Base-by-base conservation (phyloP, 2,888 invertebrate genomes). In the Cyaniris semiargus region DNA sequence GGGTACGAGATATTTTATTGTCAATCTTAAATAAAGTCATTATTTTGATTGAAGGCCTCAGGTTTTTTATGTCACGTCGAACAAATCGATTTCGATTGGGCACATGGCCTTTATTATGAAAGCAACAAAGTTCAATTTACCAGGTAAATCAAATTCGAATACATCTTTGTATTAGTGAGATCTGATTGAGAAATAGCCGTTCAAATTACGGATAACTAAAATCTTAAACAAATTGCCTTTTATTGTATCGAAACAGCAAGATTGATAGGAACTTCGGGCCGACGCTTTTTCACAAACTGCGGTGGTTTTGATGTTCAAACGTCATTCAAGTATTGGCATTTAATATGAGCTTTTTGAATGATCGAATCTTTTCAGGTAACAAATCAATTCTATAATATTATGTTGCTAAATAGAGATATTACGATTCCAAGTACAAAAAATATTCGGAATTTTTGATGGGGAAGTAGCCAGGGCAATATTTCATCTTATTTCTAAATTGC, bases 1-100 rank as follows among this genome's bases (percentile, higher is more conserved):
- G 86, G 81, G 81, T 83, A 82, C 83, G 88, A 90, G 83, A 93
- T 94, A 93, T 93, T 88, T 94, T 92, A 93, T 89, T 92, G 93
- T 94, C 93, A 94, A 90, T 88, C 87, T 92, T 89, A 93, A 94
- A 94, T 94, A 93, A 92, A 94, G 93, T 91, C 93, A 92, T 94
- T 93, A 94, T 93, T 91, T 92, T 93, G 93, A 94, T 94, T 90
- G 93, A 94, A 85, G 85, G 90, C 82, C 82, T 79, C 83, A 84
- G 82, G 84, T 85, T 85, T 85, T 86, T 86, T 88, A 88, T 86
- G 87, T 88, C 85, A 83, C 84, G 83, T 84, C 83, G 77, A 81
- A 80, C 90, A 89, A 90, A 93, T 93, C 91, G 91, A 91, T 91
- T 90, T 88, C 86, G 71, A 48, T 71, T n/a, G 85, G 84, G 83